These are phyloP conservation scores for Catocala nupta DNA, from an alignment of 2,888 invertebrate genomes.

Conservation along the genomic window DNA sequence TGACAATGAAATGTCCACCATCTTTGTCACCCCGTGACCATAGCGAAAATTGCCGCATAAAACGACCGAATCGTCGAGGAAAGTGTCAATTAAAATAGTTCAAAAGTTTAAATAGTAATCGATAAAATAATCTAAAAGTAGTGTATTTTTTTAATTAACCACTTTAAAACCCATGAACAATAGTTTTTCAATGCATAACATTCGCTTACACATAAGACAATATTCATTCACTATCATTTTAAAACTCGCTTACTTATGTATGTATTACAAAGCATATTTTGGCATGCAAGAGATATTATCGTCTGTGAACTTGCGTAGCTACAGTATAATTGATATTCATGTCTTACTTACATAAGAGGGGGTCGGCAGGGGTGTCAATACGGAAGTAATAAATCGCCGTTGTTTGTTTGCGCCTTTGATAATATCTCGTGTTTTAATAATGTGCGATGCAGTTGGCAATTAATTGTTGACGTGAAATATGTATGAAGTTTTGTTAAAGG, in stretches of 20 bases:
- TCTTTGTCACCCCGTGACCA: too few relatives aligned
- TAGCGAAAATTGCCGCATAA: too few relatives aligned
- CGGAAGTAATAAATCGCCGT: constrained; percentile 50
- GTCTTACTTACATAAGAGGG: constrained; percentile 12
- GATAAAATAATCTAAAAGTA: too few relatives aligned
- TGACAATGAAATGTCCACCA: too few relatives aligned
- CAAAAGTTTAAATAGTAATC: too few relatives aligned
- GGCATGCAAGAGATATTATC: constrained; percentile 37
- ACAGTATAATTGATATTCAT: constrained; percentile 56
- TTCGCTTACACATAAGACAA: too few relatives aligned
- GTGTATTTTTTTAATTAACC: too few relatives aligned
- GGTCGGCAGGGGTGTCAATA: constrained; percentile 12
- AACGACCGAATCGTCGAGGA: too few relatives aligned
- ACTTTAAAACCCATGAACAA: too few relatives aligned
- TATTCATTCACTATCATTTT: too few relatives aligned
- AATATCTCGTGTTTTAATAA: constrained; percentile 29
- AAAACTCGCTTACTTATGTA: background rate
- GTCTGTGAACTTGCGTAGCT: constrained; percentile 53
- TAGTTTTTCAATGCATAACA: too few relatives aligned
- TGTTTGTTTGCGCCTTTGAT: constrained; percentile 47
- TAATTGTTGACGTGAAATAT: constrained; percentile 5
- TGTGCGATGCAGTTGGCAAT: constrained; percentile 9
- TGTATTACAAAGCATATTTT: constrained; percentile 13
- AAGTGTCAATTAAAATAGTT: too few relatives aligned
- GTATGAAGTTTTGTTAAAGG: background rate